Conservation (phyloP, 2,113 vertebrate species). For the Suncus etruscus region DNA sequence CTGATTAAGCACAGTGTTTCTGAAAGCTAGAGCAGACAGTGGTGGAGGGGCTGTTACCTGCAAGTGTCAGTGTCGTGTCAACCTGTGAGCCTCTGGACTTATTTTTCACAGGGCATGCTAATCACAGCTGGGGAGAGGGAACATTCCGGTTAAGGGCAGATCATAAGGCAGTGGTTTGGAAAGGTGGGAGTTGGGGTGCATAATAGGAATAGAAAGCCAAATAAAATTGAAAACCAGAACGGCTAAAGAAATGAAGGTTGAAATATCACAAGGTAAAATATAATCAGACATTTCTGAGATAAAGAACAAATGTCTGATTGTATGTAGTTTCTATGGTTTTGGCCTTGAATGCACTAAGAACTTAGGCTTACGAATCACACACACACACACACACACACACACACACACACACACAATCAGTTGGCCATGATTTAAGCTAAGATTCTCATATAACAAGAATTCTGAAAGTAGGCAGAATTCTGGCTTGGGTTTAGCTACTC, state of each 20-base stretch:
- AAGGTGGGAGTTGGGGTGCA: not conserved
- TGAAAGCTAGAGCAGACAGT: not conserved
- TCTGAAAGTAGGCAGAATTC: not conserved
- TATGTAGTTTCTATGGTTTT: not conserved
- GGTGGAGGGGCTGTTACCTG: not conserved
- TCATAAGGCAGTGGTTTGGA: not conserved
- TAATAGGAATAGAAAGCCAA: conserved; percentile 12
- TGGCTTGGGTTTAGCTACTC: conserved; percentile 30
- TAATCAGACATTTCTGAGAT: not conserved
- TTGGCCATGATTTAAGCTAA: conserved; percentile 45
- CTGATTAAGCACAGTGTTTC: not conserved
- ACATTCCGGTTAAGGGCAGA: conserved; percentile 29
- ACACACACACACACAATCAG: not conserved
- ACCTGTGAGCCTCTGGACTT: not conserved
- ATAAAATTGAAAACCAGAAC: conserved; percentile 54
- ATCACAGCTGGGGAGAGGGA: not conserved
- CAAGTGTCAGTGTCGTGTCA: not conserved
- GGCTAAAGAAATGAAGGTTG: conserved; percentile 32
- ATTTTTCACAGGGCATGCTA: not conserved
- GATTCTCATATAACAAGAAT: conserved; percentile 49
- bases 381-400: not conserved
- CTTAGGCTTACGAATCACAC: not conserved
- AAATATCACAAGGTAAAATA: conserved; percentile 12
- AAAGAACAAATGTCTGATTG: conserved; percentile 18
- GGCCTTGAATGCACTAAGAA: not conserved